A percentile compares a stretch with the other conserved stretches of the same genome.
Conservation (phyloP, 2,888 invertebrate species). For the Thereva nobilitata region DNA sequence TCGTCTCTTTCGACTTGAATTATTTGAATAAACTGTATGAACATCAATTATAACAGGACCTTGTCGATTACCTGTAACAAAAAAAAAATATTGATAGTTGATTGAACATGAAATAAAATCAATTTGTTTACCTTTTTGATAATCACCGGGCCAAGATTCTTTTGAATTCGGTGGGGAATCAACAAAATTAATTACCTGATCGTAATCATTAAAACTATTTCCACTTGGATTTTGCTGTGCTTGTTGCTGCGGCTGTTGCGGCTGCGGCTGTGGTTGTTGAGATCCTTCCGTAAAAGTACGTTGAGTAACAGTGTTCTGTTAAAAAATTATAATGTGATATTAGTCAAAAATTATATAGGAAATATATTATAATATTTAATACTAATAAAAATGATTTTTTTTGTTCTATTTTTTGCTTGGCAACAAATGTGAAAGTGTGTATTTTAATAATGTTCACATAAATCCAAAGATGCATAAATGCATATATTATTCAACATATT, state of each 20-base stretch:
- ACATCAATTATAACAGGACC: conserved; percentile 57
- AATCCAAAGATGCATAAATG: too few species aligned
- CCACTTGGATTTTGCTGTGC: conserved; percentile 47
- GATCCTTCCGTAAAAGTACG: conserved; percentile 8
- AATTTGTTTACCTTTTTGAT: conserved; percentile 42
- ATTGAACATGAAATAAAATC: conserved; percentile 7
- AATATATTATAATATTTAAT: too few species aligned
- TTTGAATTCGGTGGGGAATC: conserved; percentile 59
- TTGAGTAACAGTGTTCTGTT: conserved; percentile 11
- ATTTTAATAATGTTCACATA: too few species aligned
- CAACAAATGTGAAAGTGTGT: too few species aligned
- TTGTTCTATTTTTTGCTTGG: too few species aligned
- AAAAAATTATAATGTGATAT: too few species aligned
- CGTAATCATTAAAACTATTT: conserved; percentile 51
- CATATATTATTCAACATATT: too few species aligned
- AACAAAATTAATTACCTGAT: conserved; percentile 58
- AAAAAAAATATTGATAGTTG: background rate
- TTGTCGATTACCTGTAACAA: conserved; percentile 39
- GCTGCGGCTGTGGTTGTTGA: conserved; percentile 20
- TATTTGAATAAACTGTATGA: conserved; percentile 54
- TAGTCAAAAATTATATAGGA: too few species aligned
- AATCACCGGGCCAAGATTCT: conserved; percentile 58
- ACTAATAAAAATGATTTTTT: too few species aligned
- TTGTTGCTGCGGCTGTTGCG: conserved; percentile 48
- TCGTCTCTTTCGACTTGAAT: conserved; percentile 57